Evolutionary conservation across 2,797 vertebrate species (phyloP).

Genomic region (Nyctibius grandis): DNA sequence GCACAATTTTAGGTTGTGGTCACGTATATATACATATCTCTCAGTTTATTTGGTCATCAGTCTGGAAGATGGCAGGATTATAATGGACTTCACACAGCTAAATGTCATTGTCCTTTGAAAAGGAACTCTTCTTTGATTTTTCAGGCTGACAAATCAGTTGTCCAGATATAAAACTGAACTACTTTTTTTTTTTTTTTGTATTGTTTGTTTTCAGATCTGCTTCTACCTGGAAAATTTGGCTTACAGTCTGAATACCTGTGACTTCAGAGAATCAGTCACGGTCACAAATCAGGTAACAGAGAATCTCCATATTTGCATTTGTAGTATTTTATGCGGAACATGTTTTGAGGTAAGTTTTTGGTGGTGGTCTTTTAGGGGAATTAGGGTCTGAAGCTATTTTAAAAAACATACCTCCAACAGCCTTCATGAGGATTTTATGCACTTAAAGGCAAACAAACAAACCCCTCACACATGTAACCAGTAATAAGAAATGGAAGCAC

Average conservation of each 20-base stretch:
- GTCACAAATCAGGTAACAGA: background rate
- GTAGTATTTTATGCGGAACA: background rate
- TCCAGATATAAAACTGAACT: background rate
- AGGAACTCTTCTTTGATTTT: background rate
- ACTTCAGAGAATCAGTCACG: background rate
- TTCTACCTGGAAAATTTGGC: background rate
- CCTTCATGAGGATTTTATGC: background rate
- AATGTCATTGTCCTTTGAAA: background rate
- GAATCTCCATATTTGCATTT: background rate
- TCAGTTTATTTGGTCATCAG: background rate
- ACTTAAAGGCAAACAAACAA: background rate
- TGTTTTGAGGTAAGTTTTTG: background rate
- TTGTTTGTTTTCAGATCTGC: background rate
- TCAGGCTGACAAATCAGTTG: background rate
- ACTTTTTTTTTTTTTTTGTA: background rate
- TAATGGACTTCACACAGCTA: background rate
- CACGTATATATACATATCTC: background rate
- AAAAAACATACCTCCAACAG: background rate
- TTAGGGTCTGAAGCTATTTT: background rate
- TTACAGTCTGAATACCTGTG: background rate
- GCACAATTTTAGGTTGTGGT: background rate
- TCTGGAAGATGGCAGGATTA: background rate
- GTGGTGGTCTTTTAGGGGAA: background rate
- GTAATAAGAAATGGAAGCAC: background rate
- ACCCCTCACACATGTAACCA: fast-evolving